Evolutionary conservation across 30 jellyfish, hydroid and myxozoan genomes (phyloP).

Genomic region (Turritopsis rubra): DNA sequence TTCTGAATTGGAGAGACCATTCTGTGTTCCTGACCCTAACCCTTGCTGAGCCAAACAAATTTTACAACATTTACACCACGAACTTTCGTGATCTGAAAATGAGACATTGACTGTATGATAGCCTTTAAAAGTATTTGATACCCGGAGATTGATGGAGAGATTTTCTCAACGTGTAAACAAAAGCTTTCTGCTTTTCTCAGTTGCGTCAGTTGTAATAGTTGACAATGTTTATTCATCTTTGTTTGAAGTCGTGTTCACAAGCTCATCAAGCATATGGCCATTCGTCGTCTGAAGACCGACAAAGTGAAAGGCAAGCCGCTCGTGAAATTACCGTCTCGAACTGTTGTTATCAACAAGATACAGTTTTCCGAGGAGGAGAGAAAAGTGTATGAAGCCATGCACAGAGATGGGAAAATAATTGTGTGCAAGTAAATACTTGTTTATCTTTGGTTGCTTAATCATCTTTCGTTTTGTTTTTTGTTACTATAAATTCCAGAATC

Average conservation of each 20-base stretch:
- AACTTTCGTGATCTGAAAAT: too few relatives aligned
- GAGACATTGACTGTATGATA: too few relatives aligned
- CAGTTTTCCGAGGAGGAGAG: constrained; percentile 44
- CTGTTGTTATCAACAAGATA: constrained; percentile 19
- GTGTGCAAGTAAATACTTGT: constrained; percentile 40
- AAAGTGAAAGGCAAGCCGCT: constrained; percentile 46
- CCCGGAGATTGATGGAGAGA: too few relatives aligned
- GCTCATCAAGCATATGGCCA: constrained; percentile 40
- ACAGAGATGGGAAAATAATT: constrained; percentile 45
- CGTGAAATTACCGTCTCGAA: constrained; percentile 44
- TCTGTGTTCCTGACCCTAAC: too few relatives aligned
- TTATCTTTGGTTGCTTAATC: not conserved
- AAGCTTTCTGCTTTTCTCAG: too few relatives aligned
- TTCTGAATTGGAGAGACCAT: too few relatives aligned
- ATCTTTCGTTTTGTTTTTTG: not conserved
- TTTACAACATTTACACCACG: too few relatives aligned
- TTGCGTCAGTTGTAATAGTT: not conserved
- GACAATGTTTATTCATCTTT: not conserved
- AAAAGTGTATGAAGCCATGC: constrained; percentile 57
- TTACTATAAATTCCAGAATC: too few relatives aligned
- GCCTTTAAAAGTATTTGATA: too few relatives aligned
- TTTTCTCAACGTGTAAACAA: too few relatives aligned
- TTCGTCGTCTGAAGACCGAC: constrained; percentile 61
- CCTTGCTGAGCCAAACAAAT: too few relatives aligned
- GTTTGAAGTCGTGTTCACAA: constrained; percentile 46